A percentile compares a stretch with the other conserved stretches of the same genome.
Conservation (phyloP, 1,140 invertebrate genomes). For the Scaptomyza montana region DNA sequence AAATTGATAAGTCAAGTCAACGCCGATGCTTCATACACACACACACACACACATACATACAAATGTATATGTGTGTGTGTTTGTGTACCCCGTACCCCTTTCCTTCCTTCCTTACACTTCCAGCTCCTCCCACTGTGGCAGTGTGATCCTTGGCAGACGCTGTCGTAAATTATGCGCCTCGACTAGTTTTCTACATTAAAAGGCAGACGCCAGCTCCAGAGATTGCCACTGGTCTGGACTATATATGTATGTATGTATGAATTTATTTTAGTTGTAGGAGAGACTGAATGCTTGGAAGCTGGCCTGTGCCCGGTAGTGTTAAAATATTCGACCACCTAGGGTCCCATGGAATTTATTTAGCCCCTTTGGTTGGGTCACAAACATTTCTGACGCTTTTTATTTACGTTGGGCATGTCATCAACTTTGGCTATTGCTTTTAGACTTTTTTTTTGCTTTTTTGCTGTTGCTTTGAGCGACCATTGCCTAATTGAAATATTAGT, state of each 20-base stretch:
- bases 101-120: not conserved
- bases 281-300: conserved; percentile 20
- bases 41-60: not conserved
- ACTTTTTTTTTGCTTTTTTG: conserved; percentile 6
- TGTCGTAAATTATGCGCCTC: conserved; percentile 80
- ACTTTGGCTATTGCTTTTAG: conserved; percentile 47
- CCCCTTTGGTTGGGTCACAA: conserved; percentile 51
- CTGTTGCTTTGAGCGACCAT: conserved; percentile 2
- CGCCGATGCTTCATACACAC: conserved; percentile 38
- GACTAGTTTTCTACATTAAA: conserved; percentile 83
- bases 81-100: not conserved
- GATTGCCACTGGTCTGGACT: conserved; percentile 55
- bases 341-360: conserved; percentile 80
- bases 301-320: conserved; percentile 73
- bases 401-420: conserved; percentile 75
- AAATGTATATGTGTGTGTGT: not conserved
- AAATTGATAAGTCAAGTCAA: conserved; percentile 83
- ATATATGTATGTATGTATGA: not conserved
- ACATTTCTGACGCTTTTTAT: conserved; percentile 77
- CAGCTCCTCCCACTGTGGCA: not conserved
- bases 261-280: not conserved
- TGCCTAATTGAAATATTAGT: conserved; percentile 79
- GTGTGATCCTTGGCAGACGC: conserved; percentile 39
- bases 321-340: conserved; percentile 83
- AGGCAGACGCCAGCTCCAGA: conserved; percentile 77